These are phyloP conservation scores for Bagarius yarrelli DNA, from an alignment of 2,113 vertebrate species.

Conservation along the genomic window DNA sequence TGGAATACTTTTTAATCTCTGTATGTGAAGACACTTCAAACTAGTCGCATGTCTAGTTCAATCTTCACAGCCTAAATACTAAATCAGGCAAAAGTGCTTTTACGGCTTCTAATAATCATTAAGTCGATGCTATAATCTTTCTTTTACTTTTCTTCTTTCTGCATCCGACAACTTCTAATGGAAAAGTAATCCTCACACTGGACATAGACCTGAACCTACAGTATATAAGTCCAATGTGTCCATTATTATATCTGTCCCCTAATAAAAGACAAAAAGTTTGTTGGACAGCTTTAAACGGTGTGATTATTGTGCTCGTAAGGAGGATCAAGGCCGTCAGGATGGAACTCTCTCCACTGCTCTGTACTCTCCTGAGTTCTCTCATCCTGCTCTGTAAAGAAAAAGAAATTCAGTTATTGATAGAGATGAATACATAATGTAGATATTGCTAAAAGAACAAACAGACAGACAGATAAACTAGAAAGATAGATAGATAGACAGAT, in stretches of 20 bases:
- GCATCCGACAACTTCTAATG: not conserved
- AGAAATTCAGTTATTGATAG: not conserved
- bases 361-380: slow-evolving; percentile 75
- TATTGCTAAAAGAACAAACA: not conserved
- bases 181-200: not conserved
- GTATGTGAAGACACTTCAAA: not conserved
- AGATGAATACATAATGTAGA: not conserved
- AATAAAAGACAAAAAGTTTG: not conserved
- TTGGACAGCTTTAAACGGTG: slow-evolving; percentile 60
- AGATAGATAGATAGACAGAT: not conserved
- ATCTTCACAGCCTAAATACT: not conserved
- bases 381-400: slow-evolving; percentile 71
- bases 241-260: not conserved
- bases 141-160: not conserved
- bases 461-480: not conserved
- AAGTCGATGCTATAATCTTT: not conserved
- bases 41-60: not conserved
- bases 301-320: slow-evolving; percentile 75
- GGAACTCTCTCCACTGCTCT: slow-evolving; percentile 82
- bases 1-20: not conserved
- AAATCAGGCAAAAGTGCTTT: not conserved
- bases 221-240: not conserved
- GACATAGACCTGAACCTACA: slow-evolving; percentile 5
- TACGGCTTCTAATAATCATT: not conserved
- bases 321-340: slow-evolving; percentile 79